Percentiles rank a stretch among this genome's conserved stretches.
Evolutionary conservation across 2,888 invertebrate genomes (phyloP).

Genomic region (Lasioglossum figueresi): DNA sequence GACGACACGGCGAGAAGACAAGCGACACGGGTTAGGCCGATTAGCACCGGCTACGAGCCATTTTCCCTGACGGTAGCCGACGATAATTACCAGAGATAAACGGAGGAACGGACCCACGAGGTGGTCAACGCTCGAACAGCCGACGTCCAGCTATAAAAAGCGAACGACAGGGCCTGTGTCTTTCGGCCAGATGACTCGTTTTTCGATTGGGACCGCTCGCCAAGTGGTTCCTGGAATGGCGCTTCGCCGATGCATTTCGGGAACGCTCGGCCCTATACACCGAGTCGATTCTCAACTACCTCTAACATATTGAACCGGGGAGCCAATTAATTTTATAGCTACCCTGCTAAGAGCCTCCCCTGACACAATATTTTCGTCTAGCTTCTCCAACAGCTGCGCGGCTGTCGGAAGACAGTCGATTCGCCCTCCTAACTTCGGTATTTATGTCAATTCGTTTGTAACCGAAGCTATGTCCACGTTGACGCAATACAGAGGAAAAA

Average conservation of each 20-base stretch:
- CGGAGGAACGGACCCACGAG: slow-evolving; percentile 5
- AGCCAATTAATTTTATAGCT: slow-evolving; percentile 6
- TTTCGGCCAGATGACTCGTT: slow-evolving; percentile 38
- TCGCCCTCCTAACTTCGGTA: background rate
- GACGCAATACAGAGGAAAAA: background rate
- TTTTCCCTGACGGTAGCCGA: slow-evolving; percentile 38
- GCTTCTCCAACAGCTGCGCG: background rate
- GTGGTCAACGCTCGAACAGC: slow-evolving; percentile 15
- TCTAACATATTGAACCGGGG: background rate
- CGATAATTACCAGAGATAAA: slow-evolving; percentile 49
- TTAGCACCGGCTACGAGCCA: slow-evolving; percentile 10
- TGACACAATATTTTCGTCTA: background rate
- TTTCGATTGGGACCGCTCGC: slow-evolving; percentile 27
- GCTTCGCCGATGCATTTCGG: slow-evolving; percentile 8
- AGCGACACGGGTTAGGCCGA: slow-evolving; percentile 27
- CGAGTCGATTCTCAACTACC: background rate
- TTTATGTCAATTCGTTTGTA: background rate
- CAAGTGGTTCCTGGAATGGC: slow-evolving; percentile 35
- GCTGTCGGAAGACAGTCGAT: background rate
- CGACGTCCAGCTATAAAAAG: slow-evolving; percentile 7
- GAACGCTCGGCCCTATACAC: background rate
- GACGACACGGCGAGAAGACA: background rate
- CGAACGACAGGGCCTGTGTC: slow-evolving; percentile 9
- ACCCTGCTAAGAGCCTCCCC: background rate
- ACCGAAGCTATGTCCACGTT: background rate